Evolutionary conservation across 2,113 vertebrate genomes (phyloP).

Genomic region (Psittacara wagleri): DNA sequence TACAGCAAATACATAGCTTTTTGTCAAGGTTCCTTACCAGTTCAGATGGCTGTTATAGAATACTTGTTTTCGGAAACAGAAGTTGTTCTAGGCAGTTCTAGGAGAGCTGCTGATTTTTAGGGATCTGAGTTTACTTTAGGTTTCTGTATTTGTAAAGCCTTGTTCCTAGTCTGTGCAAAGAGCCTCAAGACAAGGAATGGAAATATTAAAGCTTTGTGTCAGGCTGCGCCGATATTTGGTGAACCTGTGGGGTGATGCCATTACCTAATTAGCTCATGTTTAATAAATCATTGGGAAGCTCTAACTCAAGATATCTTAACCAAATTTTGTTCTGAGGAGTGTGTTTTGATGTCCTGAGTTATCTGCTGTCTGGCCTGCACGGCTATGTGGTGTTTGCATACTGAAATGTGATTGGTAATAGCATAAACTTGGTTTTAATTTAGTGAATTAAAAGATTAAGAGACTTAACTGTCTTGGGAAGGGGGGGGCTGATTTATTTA

Average conservation of each 20-base stretch:
- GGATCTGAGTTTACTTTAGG: background rate
- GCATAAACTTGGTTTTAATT: background rate
- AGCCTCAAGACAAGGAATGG: background rate
- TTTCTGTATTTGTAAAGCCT: background rate
- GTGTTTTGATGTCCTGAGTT: background rate
- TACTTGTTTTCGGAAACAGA: background rate
- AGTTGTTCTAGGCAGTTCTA: background rate
- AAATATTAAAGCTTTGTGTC: background rate
- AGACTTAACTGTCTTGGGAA: background rate
- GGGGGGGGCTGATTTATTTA: background rate
- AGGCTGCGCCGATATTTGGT: background rate
- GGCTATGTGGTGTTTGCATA: background rate
- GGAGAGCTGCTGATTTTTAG: background rate
- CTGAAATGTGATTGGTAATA: background rate
- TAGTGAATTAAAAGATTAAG: background rate
- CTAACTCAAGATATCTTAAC: background rate
- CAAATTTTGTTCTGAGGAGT: background rate
- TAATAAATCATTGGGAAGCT: background rate
- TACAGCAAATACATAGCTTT: background rate
- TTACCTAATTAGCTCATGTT: background rate
- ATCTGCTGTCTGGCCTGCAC: background rate
- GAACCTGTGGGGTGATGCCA: background rate
- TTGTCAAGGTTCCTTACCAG: background rate
- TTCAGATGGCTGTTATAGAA: background rate
- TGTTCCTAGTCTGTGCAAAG: background rate